Evolutionary conservation across 2,888 invertebrate genomes (phyloP).

Genomic region (Drosophila prolongata): DNA sequence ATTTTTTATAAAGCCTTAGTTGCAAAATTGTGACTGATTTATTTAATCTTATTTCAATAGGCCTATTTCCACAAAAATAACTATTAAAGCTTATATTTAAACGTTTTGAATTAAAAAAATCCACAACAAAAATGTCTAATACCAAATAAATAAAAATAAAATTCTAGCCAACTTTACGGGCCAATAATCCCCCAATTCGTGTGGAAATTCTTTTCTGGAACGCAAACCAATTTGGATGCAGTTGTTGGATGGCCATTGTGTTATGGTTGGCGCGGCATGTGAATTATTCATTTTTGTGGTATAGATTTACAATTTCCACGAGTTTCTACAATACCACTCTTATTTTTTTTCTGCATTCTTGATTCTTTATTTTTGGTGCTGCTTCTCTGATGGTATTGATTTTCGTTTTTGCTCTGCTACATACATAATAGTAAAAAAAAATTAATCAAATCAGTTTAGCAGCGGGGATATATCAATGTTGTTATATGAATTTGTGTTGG

Average conservation of each 20-base stretch:
- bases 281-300: slow-evolving; percentile 71
- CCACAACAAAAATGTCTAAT: not conserved
- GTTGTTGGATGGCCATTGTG: slow-evolving; percentile 22
- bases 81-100: not conserved
- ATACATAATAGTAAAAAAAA: slow-evolving; percentile 58
- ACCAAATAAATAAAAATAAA: not conserved
- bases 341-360: slow-evolving; percentile 23
- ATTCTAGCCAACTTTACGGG: not conserved
- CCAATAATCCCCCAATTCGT: slow-evolving; percentile 23
- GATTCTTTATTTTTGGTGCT: slow-evolving; percentile 30
- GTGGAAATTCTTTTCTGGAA: slow-evolving; percentile 32
- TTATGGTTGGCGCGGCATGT: slow-evolving; percentile 37
- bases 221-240: slow-evolving; percentile 39
- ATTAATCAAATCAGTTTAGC: slow-evolving; percentile 68
- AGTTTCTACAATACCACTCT: slow-evolving; percentile 30
- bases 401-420: slow-evolving; percentile 42
- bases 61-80: too few species aligned
- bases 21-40: too few species aligned
- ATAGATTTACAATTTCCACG: slow-evolving; percentile 72
- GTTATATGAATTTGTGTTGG: slow-evolving; percentile 32
- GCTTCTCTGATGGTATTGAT: slow-evolving; percentile 26
- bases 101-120: too few species aligned
- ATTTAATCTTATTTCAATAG: too few species aligned
- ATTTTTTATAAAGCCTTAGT: too few species aligned
- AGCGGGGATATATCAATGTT: slow-evolving; percentile 38